Conservation (phyloP, 2,888 invertebrate genomes). For the Spialia ferax region DNA sequence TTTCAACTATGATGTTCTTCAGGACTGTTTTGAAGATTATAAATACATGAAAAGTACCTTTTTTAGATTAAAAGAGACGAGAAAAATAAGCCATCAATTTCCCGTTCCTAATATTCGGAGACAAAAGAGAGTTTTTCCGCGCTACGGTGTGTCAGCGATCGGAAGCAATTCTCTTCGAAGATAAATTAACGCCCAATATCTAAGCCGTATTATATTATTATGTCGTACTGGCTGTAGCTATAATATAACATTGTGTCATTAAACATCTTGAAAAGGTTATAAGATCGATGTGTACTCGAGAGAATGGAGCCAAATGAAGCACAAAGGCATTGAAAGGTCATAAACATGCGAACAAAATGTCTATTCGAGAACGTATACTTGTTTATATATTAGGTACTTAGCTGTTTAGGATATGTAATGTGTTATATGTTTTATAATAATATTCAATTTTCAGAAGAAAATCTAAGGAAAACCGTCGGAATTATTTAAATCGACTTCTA, state of each 20-base stretch:
- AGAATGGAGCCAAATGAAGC: background rate
- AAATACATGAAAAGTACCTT: constrained; percentile 9
- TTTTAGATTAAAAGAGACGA: background rate
- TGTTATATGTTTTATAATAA: background rate
- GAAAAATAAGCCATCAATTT: constrained; percentile 36
- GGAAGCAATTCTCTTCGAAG: constrained; percentile 27
- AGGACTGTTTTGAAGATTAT: background rate
- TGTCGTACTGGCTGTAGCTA: background rate
- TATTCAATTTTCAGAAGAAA: background rate
- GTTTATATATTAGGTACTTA: no score
- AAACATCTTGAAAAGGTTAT: background rate
- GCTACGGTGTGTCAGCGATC: constrained; percentile 34
- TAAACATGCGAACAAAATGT: background rate
- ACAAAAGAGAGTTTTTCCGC: constrained; percentile 35
- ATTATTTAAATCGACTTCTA: background rate
- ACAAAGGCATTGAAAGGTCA: background rate
- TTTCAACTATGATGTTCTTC: background rate
- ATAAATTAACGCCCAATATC: constrained; percentile 31
- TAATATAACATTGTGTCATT: background rate
- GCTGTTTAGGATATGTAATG: background rate
- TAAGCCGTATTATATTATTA: background rate
- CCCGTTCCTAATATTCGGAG: constrained; percentile 32
- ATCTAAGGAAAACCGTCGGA: background rate
- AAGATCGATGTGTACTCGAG: background rate
- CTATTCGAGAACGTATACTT: no score